Evolutionary conservation across 1,140 invertebrate genomes (phyloP).

Genomic region (Drosophila watanabei): DNA sequence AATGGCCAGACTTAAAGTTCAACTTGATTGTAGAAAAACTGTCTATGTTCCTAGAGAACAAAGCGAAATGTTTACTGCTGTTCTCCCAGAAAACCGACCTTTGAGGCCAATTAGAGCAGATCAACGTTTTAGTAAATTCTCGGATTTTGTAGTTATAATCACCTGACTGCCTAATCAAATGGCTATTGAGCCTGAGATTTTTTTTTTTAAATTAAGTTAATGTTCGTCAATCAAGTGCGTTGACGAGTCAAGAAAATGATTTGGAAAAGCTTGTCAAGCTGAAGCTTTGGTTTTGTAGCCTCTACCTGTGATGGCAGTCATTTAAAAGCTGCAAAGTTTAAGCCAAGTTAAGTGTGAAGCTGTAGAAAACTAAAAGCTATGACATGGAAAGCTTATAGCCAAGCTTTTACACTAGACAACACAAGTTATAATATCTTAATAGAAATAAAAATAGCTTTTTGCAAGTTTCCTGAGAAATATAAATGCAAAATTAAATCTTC

Average conservation of each 20-base stretch:
- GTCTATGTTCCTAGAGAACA: constrained; percentile 21
- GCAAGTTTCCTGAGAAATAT: background rate
- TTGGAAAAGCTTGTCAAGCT: background rate
- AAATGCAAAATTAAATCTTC: background rate
- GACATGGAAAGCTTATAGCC: background rate
- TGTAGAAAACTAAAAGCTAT: background rate
- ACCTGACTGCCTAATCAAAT: constrained; percentile 33
- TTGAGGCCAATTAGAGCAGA: constrained; percentile 61
- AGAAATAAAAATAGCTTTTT: background rate
- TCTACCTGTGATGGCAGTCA: background rate
- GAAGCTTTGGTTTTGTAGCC: constrained; percentile 12
- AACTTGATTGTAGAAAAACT: constrained; percentile 15
- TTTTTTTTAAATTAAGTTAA: constrained; percentile 1
- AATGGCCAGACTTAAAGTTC: constrained; percentile 42
- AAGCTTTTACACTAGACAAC: constrained; percentile 31
- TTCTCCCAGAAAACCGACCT: constrained; percentile 55
- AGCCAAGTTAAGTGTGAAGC: constrained; percentile 6
- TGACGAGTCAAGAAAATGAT: constrained; percentile 3
- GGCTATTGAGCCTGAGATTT: constrained; percentile 32
- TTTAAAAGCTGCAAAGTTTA: background rate
- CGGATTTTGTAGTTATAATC: constrained; percentile 15
- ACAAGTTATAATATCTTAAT: background rate
- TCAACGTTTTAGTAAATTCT: constrained; percentile 17
- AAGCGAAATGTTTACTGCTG: background rate
- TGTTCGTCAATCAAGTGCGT: constrained; percentile 4